phyloP scores from a whole-genome alignment of 2,113 vertebrate species.

The Nannobrachium achirus region DNA sequence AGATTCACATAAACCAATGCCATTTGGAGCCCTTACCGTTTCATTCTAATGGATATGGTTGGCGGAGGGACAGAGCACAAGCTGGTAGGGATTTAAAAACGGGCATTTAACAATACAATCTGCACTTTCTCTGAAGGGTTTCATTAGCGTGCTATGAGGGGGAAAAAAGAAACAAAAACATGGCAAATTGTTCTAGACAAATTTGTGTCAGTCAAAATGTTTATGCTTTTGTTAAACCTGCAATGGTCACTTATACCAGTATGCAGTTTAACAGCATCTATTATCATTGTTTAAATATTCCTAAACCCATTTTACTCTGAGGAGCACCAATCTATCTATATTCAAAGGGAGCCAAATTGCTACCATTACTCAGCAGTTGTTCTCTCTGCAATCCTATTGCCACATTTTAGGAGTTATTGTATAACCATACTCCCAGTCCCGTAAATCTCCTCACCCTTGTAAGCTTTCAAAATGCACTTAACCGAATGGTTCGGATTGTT shows the following conservation, averaged over 20 bases:
- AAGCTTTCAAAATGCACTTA: constrained; percentile 31
- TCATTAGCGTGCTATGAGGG: constrained; percentile 63
- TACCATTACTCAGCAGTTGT: constrained; percentile 18
- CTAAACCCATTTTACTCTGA: neutral
- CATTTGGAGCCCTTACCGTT: constrained; percentile 55
- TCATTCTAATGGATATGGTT: constrained; percentile 57
- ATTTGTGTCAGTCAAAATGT: constrained; percentile 62
- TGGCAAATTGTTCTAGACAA: constrained; percentile 67
- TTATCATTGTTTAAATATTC: constrained; percentile 36
- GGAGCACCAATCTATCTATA: constrained; percentile 25
- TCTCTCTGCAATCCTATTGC: constrained; percentile 13
- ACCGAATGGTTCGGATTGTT: constrained; percentile 7
- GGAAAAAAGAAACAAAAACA: constrained; percentile 46
- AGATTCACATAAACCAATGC: constrained; percentile 71
- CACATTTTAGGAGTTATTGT: constrained; percentile 20
- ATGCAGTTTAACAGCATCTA: constrained; percentile 39
- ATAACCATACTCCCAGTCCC: constrained; percentile 1
- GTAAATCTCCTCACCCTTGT: constrained; percentile 25
- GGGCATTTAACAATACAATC: constrained; percentile 64
- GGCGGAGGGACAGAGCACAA: constrained; percentile 61
- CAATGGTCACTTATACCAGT: constrained; percentile 25
- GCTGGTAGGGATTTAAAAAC: constrained; percentile 67
- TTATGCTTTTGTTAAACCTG: constrained; percentile 54
- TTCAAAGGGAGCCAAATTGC: constrained; percentile 36
- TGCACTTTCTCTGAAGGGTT: constrained; percentile 52